Conservation (phyloP, 1,140 invertebrate species). For the Prorops nasuta region DNA sequence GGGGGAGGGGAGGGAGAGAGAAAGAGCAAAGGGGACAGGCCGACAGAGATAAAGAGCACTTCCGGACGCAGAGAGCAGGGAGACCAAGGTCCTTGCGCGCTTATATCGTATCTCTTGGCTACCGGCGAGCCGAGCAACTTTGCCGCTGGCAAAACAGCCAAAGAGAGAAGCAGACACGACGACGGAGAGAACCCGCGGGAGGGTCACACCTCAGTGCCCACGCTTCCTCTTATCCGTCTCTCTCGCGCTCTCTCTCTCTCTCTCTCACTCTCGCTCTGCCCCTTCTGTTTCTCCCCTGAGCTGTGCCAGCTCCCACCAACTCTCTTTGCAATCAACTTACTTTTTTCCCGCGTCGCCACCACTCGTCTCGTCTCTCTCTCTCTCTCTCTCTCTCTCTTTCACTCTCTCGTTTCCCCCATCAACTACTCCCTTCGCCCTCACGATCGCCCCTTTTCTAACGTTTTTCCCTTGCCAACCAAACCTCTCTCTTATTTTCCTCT, state of each 20-base stretch:
- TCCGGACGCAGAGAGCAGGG: conserved; percentile 18
- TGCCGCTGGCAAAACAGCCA: background rate
- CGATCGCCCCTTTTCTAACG: too few relatives aligned
- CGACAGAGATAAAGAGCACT: conserved; percentile 56
- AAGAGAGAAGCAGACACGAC: conserved; percentile 2
- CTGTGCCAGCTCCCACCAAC: background rate
- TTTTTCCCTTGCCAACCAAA: too few relatives aligned
- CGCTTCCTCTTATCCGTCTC: conserved; percentile 54
- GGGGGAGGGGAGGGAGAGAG: background rate
- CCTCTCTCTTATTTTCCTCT: too few relatives aligned
- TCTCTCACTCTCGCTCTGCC: background rate
- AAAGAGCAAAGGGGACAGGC: conserved; percentile 44
- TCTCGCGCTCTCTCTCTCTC: conserved; percentile 8
- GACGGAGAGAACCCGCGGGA: conserved; percentile 49
- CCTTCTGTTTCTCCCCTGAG: background rate
- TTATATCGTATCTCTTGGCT: conserved; percentile 25
- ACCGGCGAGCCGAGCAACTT: background rate
- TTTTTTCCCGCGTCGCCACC: background rate
- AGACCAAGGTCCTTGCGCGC: conserved; percentile 21
- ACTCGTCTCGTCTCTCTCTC: conserved; percentile 10
- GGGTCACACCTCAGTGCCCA: conserved; percentile 56
- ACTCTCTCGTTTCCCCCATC: too few relatives aligned
- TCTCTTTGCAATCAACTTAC: too few relatives aligned
- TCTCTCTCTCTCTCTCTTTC: background rate
- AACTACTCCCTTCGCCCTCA: too few relatives aligned